phyloP scores from a whole-genome alignment of 2,888 invertebrate genomes.

The Ennomos erosarius region DNA sequence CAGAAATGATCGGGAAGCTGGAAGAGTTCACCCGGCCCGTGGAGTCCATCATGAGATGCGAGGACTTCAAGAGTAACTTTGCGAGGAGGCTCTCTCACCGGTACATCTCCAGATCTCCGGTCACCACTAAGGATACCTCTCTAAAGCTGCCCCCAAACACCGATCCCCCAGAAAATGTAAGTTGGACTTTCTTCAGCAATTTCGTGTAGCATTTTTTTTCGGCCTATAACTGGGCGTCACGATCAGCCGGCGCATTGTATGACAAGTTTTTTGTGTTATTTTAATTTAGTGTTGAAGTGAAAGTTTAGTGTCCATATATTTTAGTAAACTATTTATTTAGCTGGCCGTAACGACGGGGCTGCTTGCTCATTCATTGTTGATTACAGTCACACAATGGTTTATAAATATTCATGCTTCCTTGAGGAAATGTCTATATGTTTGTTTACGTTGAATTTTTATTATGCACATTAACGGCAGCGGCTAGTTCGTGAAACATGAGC shows the following conservation, averaged over 20 bases:
- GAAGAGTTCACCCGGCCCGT: conserved; percentile 74
- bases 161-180: conserved; percentile 60
- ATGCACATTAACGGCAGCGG: conserved; percentile 21
- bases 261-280: conserved; percentile 35
- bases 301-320: conserved; percentile 38
- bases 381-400: conserved; percentile 32
- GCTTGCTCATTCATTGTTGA: conserved; percentile 31
- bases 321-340: conserved; percentile 23
- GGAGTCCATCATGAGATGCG: conserved; percentile 79
- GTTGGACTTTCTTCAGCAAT: conserved; percentile 38
- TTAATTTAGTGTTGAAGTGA: conserved; percentile 36
- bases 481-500: conserved; percentile 25
- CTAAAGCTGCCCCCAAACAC: conserved; percentile 58
- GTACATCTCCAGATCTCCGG: conserved; percentile 64
- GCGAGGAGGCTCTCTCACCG: conserved; percentile 78
- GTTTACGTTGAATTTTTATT: conserved; percentile 36
- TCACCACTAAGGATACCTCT: conserved; percentile 53
- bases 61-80: conserved; percentile 81
- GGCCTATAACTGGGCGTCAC: conserved; percentile 15
- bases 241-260: conserved; percentile 22
- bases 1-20: conserved; percentile 48
- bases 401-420: conserved; percentile 45
- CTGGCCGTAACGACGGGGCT: conserved; percentile 26
- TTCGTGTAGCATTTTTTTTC: conserved; percentile 14
- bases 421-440: conserved; percentile 42